phyloP scores from a whole-genome alignment of 1,140 invertebrate genomes.

The Bombus soroeensis region DNA sequence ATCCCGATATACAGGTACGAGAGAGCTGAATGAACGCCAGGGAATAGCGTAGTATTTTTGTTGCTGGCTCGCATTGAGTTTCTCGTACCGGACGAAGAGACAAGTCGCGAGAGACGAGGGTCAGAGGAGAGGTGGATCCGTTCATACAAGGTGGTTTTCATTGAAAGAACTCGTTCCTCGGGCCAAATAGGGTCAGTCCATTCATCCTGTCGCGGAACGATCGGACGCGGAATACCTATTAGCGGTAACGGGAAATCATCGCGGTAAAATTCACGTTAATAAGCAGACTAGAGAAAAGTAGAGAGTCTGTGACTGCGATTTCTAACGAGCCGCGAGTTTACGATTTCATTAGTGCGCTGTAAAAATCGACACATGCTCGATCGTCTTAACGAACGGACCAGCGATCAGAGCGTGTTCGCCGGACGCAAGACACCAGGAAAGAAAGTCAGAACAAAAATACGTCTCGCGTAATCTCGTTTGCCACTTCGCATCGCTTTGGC shows the following conservation, averaged over 20 bases:
- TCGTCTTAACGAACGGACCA: neutral
- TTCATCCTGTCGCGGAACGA: conserved; percentile 48
- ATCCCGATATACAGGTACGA: too few relatives aligned
- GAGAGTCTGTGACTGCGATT: neutral
- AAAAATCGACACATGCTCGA: neutral
- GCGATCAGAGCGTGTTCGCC: neutral
- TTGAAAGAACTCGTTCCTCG: conserved; percentile 54
- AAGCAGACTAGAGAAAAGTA: neutral
- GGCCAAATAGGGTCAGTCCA: conserved; percentile 55
- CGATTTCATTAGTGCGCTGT: neutral
- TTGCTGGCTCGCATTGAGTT: conserved; percentile 30
- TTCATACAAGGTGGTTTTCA: conserved; percentile 56
- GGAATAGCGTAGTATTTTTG: conserved; percentile 46
- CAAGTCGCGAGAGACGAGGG: neutral
- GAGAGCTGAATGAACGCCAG: conserved; percentile 27
- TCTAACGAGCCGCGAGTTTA: conserved; percentile 11
- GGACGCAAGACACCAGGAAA: neutral
- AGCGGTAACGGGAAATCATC: conserved; percentile 12
- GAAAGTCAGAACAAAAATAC: neutral
- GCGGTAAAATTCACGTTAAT: conserved; percentile 15
- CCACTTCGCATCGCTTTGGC: neutral
- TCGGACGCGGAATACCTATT: conserved; percentile 41
- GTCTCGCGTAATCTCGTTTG: neutral
- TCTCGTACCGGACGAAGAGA: conserved; percentile 5
- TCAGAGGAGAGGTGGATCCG: conserved; percentile 11